Evolutionary conservation across 2,888 invertebrate genomes (phyloP).

Genomic region (Cremastinae sp.): DNA sequence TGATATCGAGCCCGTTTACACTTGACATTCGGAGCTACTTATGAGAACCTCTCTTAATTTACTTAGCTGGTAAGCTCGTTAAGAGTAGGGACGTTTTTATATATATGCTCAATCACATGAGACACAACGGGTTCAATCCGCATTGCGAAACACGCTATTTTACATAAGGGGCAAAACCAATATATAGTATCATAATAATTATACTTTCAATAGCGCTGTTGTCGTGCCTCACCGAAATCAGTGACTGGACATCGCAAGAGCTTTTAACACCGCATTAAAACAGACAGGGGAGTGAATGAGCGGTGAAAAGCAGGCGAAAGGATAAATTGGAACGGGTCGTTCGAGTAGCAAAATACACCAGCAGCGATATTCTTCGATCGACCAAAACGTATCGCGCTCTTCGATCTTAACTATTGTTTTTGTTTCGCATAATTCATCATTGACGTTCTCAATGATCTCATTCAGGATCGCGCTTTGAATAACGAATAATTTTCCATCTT

Average conservation of each 20-base stretch:
- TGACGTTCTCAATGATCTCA: no score
- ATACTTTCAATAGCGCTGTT: conserved; percentile 26
- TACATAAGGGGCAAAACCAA: conserved; percentile 45
- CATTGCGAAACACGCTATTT: conserved; percentile 52
- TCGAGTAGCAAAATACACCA: no score
- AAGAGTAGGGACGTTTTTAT: conserved; percentile 28
- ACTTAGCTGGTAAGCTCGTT: conserved; percentile 57
- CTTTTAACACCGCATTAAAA: background rate
- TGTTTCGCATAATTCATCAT: no score
- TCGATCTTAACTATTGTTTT: no score
- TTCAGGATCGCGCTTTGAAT: no score
- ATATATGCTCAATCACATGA: conserved; percentile 19
- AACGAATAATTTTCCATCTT: no score
- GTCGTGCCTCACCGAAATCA: background rate
- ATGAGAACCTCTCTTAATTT: conserved; percentile 53
- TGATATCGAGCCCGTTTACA: conserved; percentile 15
- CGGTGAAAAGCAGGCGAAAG: no score
- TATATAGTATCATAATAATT: conserved; percentile 28
- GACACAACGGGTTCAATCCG: conserved; percentile 38
- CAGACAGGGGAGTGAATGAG: background rate
- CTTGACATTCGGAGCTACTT: conserved; percentile 44
- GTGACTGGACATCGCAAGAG: conserved; percentile 4
- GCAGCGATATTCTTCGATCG: no score
- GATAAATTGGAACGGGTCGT: no score
- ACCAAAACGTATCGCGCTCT: no score